Base-by-base conservation (phyloP, 2,113 vertebrate species). In the Neopipo cinnamomea region DNA sequence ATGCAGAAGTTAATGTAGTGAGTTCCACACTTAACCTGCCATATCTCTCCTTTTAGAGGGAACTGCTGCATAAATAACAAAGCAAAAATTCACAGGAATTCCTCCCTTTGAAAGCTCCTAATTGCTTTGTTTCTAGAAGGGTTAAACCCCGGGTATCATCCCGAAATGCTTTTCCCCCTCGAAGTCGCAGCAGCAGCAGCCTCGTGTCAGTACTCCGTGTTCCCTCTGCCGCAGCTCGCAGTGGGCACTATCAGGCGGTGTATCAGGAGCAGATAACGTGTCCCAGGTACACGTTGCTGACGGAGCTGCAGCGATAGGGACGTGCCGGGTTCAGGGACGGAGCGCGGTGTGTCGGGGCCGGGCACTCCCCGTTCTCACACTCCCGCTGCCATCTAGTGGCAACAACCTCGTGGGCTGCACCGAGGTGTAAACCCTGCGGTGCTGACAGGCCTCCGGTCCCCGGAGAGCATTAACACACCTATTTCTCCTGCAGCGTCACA, bases 311-410 rank as follows among this genome's bases (percentile, higher is more conserved):
- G 1, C 0, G 84, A 44, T 27, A 79, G 37, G 42, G 41, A 33
- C 0, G 49, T 42, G 4, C 42, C 12, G 47, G 46, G 31, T 4
- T 47, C 68, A 55, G 65, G 39, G 19, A 49, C 6, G 47, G 30
- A 9, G 41, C 61, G 46, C 0, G 5, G 21, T 0, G 14, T 4
- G 22, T 1, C 1, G 14, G 59, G 33, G 47, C 31, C 37, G 16
- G 27, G 5, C 72, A 7, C 9, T 17, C 13, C 74, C 41, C 7
- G 72, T 94, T 95, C 15, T 56, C 93, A 87, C 95, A 37, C 77
- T 39, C 83, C 85, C 80, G 88, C 59, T 93, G 97, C 98, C 97
- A 98, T 85, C 98, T 98, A 96, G 90, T 94, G 98, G 97, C 75
- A 82, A 50, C 28, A 37, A 31, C 81, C 67, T 18, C 47, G 3